These are phyloP conservation scores for Metallyticus violacea DNA, from an alignment of 2,888 invertebrate genomes.

Conservation along the genomic window DNA sequence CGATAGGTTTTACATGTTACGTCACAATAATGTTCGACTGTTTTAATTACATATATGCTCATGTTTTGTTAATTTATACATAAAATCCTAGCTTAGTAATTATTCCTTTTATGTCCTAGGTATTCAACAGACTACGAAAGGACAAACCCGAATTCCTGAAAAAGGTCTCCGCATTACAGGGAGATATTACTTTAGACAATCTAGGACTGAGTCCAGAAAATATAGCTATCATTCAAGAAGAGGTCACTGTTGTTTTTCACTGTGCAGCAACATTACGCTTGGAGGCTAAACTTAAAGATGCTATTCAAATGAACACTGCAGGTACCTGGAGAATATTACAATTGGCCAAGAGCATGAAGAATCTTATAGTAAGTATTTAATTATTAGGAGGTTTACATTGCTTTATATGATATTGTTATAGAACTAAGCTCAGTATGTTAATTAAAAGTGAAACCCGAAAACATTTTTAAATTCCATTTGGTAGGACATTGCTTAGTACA, in stretches of 20 bases:
- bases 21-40: no score
- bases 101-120: not conserved
- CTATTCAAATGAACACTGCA: constrained; percentile 62
- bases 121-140: constrained; percentile 26
- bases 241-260: constrained; percentile 74
- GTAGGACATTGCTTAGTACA: no score
- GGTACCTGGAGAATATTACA: constrained; percentile 56
- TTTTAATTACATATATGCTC: no score
- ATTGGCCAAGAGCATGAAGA: constrained; percentile 70
- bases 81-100: no score
- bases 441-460: no score
- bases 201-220: constrained; percentile 60
- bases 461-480: no score
- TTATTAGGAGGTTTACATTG: no score
- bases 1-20: no score
- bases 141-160: constrained; percentile 54
- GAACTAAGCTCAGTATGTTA: no score
- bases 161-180: constrained; percentile 63
- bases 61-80: not conserved
- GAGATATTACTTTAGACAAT: constrained; percentile 60
- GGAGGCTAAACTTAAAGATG: constrained; percentile 61
- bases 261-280: constrained; percentile 84
- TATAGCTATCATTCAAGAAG: constrained; percentile 54
- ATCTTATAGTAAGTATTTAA: constrained; percentile 55
- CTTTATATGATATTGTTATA: no score